Evolutionary conservation across 2,113 vertebrate genomes (phyloP), one percentile per base, ranked within the genome.

Genomic region (Poecilia latipinna): DNA sequence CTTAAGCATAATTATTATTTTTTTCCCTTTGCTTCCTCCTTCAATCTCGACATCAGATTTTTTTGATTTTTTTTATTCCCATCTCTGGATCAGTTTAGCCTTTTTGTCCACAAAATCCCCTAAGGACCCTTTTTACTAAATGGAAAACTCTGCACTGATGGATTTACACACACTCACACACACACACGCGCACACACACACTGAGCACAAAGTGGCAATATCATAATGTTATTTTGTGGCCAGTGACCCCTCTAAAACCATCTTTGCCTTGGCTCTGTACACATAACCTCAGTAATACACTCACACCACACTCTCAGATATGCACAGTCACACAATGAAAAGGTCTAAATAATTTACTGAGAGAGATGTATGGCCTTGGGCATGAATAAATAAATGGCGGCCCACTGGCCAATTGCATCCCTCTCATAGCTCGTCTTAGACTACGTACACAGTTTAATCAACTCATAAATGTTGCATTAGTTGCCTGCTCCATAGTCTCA

Each of bases 261-360:
- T 65, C 78, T 89, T 85, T 80, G 74, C 80, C 78, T 86, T 83
- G 89, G 73, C 83, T 90, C 80, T 84, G 68, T 86, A 89, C 66
- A 89, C 84, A 91, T 70, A 88, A 74, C 70, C 81, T 89, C 81
- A 90, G 87, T 91, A 85, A 93, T 90, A 86, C 78, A 90, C 81
- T 79, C 79, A 69, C 79, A 73, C 72, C 68, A 48, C 70, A 17
- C 61, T 37, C 67, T 70, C 64, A 69, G 24, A 32, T 80, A 51
- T 17, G 60, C 61, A 89, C 61, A 89, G 35, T 83, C 81, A 84
- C 80, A 92, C 64, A 89, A 73, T 75, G 62, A 82, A 85, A 79
- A 88, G 42, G n/a, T 68, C 74, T 93, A 78, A 92, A 94, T 94
- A 88, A 94, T 94, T 94, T 85, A 94, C 75, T 61, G 48, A 69